phyloP scores from a whole-genome alignment of 2,113 vertebrate genomes.

The Butorides virescens region DNA sequence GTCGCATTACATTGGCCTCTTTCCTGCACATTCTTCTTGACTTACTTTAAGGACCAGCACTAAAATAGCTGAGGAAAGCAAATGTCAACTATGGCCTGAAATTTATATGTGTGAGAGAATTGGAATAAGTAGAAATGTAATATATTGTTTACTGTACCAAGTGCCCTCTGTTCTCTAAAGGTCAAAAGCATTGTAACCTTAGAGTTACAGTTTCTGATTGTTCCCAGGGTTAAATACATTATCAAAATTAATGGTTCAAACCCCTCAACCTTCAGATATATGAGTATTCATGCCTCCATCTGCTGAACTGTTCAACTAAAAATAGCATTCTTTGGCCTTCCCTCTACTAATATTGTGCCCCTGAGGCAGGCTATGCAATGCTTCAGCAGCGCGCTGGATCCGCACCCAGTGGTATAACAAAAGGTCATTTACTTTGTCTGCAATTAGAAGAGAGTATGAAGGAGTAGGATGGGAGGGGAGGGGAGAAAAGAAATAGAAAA shows the following conservation, averaged over 20 bases:
- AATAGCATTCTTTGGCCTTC: constrained; percentile 83
- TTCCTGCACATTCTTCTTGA: constrained; percentile 74
- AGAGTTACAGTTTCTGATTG: constrained; percentile 89
- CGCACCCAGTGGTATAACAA: constrained; percentile 57
- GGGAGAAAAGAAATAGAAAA: constrained; percentile 5
- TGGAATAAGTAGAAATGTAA: constrained; percentile 90
- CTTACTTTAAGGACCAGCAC: constrained; percentile 75
- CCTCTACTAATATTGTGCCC: constrained; percentile 75
- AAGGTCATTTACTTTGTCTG: constrained; percentile 61
- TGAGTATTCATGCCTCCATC: constrained; percentile 84
- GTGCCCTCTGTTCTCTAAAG: constrained; percentile 85
- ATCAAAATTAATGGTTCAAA: constrained; percentile 92
- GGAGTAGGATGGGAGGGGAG: neutral
- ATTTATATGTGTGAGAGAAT: constrained; percentile 86
- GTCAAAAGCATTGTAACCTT: constrained; percentile 85
- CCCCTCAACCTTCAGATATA: constrained; percentile 88
- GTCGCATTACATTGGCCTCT: constrained; percentile 65
- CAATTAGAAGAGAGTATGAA: constrained; percentile 19
- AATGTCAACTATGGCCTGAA: constrained; percentile 86
- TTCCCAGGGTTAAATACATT: constrained; percentile 98
- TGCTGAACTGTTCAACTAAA: constrained; percentile 87
- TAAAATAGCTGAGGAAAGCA: constrained; percentile 88
- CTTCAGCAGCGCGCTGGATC: constrained; percentile 65
- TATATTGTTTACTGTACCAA: constrained; percentile 88
- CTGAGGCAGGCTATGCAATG: constrained; percentile 74